A percentile compares a stretch with the other conserved stretches of the same genome.
These are phyloP conservation scores for Eleginops maclovinus DNA, from an alignment of 2,113 vertebrate genomes.

Conservation along the genomic window DNA sequence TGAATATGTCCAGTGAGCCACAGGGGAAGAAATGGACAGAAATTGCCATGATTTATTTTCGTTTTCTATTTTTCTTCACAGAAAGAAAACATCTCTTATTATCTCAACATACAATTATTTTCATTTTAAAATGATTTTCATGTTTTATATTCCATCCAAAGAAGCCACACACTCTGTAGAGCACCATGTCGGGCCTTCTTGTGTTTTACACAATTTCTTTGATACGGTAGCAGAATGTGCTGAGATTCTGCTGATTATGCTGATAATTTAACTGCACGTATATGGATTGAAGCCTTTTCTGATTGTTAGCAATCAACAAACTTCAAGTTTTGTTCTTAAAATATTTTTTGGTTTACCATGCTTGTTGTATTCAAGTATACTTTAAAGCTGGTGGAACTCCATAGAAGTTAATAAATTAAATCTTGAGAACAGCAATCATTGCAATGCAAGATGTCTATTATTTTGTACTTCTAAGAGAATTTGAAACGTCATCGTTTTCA, in stretches of 20 bases:
- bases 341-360: too few relatives aligned
- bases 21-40: conserved; percentile 15
- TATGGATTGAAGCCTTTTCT: background rate
- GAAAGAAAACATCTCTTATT: background rate
- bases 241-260: too few relatives aligned
- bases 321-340: background rate
- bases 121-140: background rate
- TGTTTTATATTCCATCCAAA: background rate
- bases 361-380: too few relatives aligned
- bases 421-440: background rate
- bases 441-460: background rate
- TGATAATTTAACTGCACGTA: background rate
- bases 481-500: background rate
- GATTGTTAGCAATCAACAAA: background rate
- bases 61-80: background rate
- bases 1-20: conserved; percentile 52
- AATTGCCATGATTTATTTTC: conserved; percentile 2
- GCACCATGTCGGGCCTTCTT: background rate
- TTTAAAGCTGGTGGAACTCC: background rate
- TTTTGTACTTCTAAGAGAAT: background rate
- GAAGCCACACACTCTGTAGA: background rate
- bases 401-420: background rate
- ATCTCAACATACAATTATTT: background rate
- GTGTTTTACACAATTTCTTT: background rate
- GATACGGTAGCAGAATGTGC: too few relatives aligned